These are phyloP conservation scores for Zelleria hepariella DNA, from an alignment of 2,888 invertebrate genomes.

Conservation along the genomic window DNA sequence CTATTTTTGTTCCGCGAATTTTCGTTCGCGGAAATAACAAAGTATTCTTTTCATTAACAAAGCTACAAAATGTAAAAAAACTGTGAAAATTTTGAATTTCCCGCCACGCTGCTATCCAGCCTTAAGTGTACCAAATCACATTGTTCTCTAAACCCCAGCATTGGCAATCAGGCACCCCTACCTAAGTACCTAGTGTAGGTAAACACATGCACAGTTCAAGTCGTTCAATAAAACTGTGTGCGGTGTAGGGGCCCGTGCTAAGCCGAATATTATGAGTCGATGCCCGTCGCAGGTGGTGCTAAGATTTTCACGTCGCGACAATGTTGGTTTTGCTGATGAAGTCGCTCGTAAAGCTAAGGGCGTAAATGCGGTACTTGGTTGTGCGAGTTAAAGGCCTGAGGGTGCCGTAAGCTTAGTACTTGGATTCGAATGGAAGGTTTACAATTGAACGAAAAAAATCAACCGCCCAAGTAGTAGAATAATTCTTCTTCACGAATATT, in stretches of 20 bases:
- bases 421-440: too few species aligned
- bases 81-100: too few species aligned
- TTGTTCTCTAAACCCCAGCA: constrained; percentile 8
- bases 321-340: neutral
- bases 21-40: too few species aligned
- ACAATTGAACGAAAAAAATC: too few species aligned
- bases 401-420: too few species aligned
- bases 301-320: constrained; percentile 34
- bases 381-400: neutral
- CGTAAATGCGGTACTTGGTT: neutral
- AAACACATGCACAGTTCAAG: constrained; percentile 24
- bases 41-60: too few species aligned
- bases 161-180: constrained; percentile 16
- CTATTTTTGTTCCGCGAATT: too few species aligned
- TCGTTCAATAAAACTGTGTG: constrained; percentile 30
- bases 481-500: too few species aligned
- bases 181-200: neutral
- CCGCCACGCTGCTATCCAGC: too few species aligned
- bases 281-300: constrained; percentile 56
- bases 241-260: constrained; percentile 35
- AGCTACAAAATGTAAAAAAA: too few species aligned
- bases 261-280: constrained; percentile 73
- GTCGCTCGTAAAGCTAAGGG: neutral
- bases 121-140: neutral
- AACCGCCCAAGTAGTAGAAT: too few species aligned